Conservation (phyloP, 1,140 invertebrate species). For the Metaphire vulgaris region DNA sequence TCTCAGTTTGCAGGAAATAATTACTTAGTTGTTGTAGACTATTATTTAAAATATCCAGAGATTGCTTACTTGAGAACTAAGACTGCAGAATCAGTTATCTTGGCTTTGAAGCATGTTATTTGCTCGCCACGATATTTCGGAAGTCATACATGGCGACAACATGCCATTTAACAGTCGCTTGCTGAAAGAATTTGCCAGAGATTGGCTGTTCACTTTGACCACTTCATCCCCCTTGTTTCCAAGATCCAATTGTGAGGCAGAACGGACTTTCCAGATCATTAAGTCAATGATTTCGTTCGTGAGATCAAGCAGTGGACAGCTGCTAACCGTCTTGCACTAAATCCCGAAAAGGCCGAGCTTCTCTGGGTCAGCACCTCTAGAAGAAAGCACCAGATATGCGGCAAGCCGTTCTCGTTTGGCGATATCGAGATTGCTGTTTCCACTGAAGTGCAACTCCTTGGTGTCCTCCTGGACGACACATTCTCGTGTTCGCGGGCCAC, state of each 20-base stretch:
- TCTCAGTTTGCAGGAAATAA: background rate
- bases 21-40: slow-evolving; percentile 23
- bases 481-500: no score
- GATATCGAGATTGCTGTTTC: no score
- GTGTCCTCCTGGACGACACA: no score
- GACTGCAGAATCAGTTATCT: slow-evolving; percentile 11
- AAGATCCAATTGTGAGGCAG: background rate
- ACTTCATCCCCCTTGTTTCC: background rate
- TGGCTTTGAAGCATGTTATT: slow-evolving; percentile 1
- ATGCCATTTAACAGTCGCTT: background rate
- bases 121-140: slow-evolving; percentile 22
- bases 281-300: slow-evolving; percentile 21
- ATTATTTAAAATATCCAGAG: slow-evolving; percentile 15
- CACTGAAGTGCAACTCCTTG: no score
- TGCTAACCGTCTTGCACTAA: no score
- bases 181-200: background rate
- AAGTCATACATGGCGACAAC: slow-evolving; percentile 7
- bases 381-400: no score
- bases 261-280: background rate
- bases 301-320: no score
- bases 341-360: no score
- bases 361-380: no score
- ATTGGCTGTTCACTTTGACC: background rate
- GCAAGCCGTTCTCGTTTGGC: no score
- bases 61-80: slow-evolving; percentile 6